These are phyloP conservation scores for Drosophila persimilis DNA, from an alignment of 1,140 invertebrate species.

Conservation along the genomic window DNA sequence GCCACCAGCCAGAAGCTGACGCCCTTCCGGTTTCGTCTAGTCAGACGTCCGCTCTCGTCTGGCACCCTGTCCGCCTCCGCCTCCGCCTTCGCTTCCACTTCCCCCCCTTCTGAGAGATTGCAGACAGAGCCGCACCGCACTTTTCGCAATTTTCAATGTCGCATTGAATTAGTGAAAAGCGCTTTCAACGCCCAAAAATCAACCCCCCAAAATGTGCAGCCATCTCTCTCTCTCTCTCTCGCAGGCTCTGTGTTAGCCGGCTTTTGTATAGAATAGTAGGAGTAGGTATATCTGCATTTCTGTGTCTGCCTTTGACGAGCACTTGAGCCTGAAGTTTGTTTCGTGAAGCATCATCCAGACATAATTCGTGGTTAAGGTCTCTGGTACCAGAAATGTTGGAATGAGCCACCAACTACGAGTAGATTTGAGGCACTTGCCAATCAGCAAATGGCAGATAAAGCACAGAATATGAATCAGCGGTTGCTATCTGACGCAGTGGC, in stretches of 20 bases:
- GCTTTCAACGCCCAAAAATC: constrained; percentile 78
- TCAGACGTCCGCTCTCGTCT: constrained; percentile 31
- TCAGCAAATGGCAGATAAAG: constrained; percentile 3
- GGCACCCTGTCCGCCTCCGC: constrained; percentile 15
- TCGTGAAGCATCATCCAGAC: constrained; percentile 65
- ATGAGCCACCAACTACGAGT: constrained; percentile 1
- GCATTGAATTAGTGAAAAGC: constrained; percentile 82
- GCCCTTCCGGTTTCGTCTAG: constrained; percentile 76
- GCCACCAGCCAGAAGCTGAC: constrained; percentile 58
- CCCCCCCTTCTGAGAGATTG: constrained; percentile 28
- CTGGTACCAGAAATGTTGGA: neutral
- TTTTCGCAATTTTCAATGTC: constrained; percentile 78
- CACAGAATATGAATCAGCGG: constrained; percentile 9
- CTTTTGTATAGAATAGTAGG: constrained; percentile 32
- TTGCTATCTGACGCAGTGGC: neutral
- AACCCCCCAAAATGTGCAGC: constrained; percentile 64
- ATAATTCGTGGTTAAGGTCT: constrained; percentile 59
- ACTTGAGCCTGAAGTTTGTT: constrained; percentile 62
- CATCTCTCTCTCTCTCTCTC: constrained; percentile 9
- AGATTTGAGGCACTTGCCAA: constrained; percentile 11
- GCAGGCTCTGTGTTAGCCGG: constrained; percentile 29
- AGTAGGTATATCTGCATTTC: constrained; percentile 28
- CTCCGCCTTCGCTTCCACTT: neutral
- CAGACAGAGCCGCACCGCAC: constrained; percentile 38
- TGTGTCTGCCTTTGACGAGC: constrained; percentile 66